Conservation (phyloP, 2,113 vertebrate species). For the Acrocephalus kingi region DNA sequence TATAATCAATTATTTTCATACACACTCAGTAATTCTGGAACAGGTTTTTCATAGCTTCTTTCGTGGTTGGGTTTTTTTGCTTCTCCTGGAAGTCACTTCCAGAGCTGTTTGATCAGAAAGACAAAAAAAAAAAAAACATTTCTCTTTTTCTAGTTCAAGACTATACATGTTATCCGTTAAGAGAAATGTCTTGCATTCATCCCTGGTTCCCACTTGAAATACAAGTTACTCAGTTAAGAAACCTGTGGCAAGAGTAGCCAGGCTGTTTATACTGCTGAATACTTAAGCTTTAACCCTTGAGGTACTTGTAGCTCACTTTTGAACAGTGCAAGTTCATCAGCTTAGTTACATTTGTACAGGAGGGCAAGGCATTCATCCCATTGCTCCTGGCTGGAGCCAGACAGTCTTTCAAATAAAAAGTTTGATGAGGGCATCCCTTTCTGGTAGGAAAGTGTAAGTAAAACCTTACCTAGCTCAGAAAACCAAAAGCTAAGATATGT, state of each 20-base stretch:
- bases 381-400: neutral
- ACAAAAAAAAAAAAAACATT: neutral
- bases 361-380: neutral
- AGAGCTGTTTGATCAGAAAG: neutral
- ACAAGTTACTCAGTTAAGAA: neutral
- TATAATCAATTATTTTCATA: neutral
- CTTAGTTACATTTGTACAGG: neutral
- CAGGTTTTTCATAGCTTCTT: neutral
- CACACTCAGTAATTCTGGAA: neutral
- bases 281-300: neutral
- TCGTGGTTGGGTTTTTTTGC: neutral
- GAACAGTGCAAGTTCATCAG: fast-evolving
- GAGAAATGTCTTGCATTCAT: neutral
- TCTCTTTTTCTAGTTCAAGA: neutral
- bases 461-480: neutral
- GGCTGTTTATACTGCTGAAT: neutral
- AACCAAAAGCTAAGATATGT: neutral
- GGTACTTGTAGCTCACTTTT: neutral
- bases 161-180: neutral
- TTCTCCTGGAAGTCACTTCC: neutral
- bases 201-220: neutral
- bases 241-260: neutral
- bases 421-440: neutral
- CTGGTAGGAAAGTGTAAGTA: neutral
- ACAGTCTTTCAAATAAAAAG: neutral